A percentile compares a stretch with the other conserved stretches of the same genome.
These are phyloP conservation scores for Stenoptilia bipunctidactyla DNA, from an alignment of 2,888 invertebrate species.

Conservation along the genomic window DNA sequence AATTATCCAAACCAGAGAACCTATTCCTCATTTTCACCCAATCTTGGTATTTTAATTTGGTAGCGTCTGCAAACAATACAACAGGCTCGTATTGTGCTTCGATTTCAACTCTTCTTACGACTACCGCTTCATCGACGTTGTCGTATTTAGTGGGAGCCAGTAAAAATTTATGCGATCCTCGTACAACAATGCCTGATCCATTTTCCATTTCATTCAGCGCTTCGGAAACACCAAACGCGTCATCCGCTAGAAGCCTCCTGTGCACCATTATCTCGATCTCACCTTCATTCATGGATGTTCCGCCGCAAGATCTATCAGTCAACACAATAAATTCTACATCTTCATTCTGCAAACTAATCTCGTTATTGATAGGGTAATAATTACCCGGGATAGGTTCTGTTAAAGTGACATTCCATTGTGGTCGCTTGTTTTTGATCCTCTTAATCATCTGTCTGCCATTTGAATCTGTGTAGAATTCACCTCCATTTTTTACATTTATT, in stretches of 20 bases:
- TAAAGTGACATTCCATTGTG: slow-evolving; percentile 79
- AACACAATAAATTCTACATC: slow-evolving; percentile 70
- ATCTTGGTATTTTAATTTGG: slow-evolving; percentile 49
- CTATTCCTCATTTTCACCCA: slow-evolving; percentile 54
- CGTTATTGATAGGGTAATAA: slow-evolving; percentile 93
- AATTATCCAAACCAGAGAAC: slow-evolving; percentile 55
- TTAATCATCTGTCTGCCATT: slow-evolving; percentile 91
- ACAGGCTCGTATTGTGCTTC: slow-evolving; percentile 43
- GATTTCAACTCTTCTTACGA: slow-evolving; percentile 14
- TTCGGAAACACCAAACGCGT: slow-evolving; percentile 94
- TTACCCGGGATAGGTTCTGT: slow-evolving; percentile 85
- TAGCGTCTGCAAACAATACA: slow-evolving; percentile 72
- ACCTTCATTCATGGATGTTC: slow-evolving; percentile 81
- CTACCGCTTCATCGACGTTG: slow-evolving; percentile 5
- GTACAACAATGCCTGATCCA: slow-evolving; percentile 76
- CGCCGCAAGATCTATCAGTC: slow-evolving; percentile 87
- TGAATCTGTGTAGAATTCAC: slow-evolving; percentile 90
- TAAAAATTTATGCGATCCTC: slow-evolving; percentile 74
- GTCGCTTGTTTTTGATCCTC: slow-evolving; percentile 76
- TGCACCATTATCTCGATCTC: slow-evolving; percentile 90
- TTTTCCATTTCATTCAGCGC: slow-evolving; percentile 86
- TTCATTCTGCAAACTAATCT: slow-evolving; percentile 77
- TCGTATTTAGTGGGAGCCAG: slow-evolving; percentile 29
- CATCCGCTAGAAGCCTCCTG: slow-evolving; percentile 86
- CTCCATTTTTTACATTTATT: slow-evolving; percentile 67